A percentile compares a stretch with the other conserved stretches of the same genome.
These are phyloP conservation scores for Oreortyx pictus DNA, from an alignment of 2,797 vertebrate species.

Conservation along the genomic window DNA sequence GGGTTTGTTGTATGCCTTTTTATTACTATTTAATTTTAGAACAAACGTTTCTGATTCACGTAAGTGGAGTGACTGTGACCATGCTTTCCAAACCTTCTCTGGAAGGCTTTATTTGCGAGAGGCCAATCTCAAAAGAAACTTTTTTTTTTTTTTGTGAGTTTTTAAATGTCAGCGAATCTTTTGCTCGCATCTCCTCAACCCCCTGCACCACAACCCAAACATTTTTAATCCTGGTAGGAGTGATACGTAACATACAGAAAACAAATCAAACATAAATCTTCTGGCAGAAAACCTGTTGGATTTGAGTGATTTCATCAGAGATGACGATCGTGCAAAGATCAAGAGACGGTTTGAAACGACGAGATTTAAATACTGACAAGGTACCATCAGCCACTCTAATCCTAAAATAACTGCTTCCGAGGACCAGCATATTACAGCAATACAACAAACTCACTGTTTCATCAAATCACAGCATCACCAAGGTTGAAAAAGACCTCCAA, in stretches of 20 bases:
- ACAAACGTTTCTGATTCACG: slow-evolving; percentile 20
- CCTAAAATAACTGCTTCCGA: background rate
- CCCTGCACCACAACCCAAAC: background rate
- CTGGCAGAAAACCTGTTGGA: background rate
- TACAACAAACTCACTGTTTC: background rate
- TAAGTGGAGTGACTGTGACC: background rate
- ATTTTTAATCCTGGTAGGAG: background rate
- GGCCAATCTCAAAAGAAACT: slow-evolving; percentile 43
- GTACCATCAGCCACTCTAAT: background rate
- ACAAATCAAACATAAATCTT: background rate
- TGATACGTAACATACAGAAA: background rate
- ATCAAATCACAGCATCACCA: too few species aligned
- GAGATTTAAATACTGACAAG: background rate
- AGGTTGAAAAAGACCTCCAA: too few species aligned
- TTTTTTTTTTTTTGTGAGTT: slow-evolving; percentile 14
- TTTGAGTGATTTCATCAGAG: background rate
- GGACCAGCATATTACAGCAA: background rate
- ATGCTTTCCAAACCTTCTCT: slow-evolving; percentile 11
- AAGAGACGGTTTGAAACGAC: background rate
- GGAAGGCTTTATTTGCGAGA: slow-evolving; percentile 30
- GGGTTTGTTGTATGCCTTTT: background rate
- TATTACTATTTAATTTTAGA: slow-evolving; percentile 41
- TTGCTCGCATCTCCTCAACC: background rate
- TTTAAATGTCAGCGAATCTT: slow-evolving; percentile 18
- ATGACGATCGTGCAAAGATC: background rate